Evolutionary conservation across 2,888 invertebrate genomes (phyloP).

Genomic region (Catotricha subobsoleta): DNA sequence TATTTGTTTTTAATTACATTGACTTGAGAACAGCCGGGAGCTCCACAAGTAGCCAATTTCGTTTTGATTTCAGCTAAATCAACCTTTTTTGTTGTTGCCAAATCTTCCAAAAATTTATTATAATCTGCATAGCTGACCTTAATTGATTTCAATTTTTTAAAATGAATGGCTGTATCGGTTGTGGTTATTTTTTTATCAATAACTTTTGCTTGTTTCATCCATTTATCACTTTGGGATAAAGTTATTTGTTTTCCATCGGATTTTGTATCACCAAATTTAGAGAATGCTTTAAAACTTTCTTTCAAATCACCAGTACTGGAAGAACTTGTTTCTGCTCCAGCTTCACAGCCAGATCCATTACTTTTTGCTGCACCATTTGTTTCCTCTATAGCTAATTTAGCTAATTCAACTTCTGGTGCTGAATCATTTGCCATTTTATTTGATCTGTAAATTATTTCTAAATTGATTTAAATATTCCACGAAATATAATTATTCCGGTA

Average conservation of each 20-base stretch:
- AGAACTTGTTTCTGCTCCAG: slow-evolving; percentile 17
- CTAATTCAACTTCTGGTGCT: slow-evolving; percentile 22
- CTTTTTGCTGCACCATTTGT: neutral
- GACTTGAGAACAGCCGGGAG: slow-evolving; percentile 43
- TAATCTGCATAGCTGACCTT: slow-evolving; percentile 64
- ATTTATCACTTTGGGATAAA: slow-evolving; percentile 50
- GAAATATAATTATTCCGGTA: too few relatives aligned
- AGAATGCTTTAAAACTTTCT: slow-evolving; percentile 54
- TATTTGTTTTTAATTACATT: slow-evolving; percentile 19
- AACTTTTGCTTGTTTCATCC: slow-evolving; percentile 55
- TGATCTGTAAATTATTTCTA: slow-evolving; percentile 13
- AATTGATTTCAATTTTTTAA: slow-evolving; percentile 70
- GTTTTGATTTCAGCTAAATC: slow-evolving; percentile 60
- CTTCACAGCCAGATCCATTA: neutral
- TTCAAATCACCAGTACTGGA: slow-evolving; percentile 30
- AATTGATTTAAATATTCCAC: too few relatives aligned
- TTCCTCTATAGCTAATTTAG: slow-evolving; percentile 22
- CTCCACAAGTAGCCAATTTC: slow-evolving; percentile 63
- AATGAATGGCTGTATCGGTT: slow-evolving; percentile 62
- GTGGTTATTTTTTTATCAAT: slow-evolving; percentile 45
- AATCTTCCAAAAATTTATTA: slow-evolving; percentile 66
- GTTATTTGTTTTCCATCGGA: slow-evolving; percentile 47
- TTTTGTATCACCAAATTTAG: slow-evolving; percentile 49
- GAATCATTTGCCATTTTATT: slow-evolving; percentile 16
- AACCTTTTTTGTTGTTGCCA: slow-evolving; percentile 68